These are phyloP conservation scores for Anarhynchus alexandrinus DNA, from an alignment of 2,113 vertebrate genomes.

Conservation along the genomic window DNA sequence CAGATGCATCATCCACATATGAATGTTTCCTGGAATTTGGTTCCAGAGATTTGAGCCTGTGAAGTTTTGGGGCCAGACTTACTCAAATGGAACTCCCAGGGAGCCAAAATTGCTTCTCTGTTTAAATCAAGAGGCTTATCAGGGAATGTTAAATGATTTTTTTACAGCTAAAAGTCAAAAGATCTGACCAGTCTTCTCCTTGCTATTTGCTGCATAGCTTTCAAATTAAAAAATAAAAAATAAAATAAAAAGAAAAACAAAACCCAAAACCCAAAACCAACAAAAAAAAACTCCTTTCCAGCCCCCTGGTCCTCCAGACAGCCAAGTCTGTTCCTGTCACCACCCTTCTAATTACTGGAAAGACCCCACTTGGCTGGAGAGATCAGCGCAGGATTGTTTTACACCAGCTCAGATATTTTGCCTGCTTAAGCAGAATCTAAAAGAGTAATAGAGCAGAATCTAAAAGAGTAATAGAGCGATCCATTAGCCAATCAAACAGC, in stretches of 20 bases:
- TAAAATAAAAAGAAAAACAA: no score
- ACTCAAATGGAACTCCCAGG: constrained; percentile 50
- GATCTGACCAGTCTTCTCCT: not conserved
- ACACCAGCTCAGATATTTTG: constrained; percentile 36
- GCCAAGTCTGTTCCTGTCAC: constrained; percentile 34
- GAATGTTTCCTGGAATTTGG: constrained; percentile 52
- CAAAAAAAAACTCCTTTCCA: not conserved
- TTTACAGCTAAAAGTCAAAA: constrained; percentile 48
- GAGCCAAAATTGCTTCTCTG: constrained; percentile 40
- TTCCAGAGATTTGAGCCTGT: constrained; percentile 58
- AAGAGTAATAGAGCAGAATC: constrained; percentile 11
- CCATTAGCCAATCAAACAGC: not conserved
- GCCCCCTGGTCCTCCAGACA: not conserved
- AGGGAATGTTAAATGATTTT: constrained; percentile 6
- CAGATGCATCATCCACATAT: constrained; percentile 52
- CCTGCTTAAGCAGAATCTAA: constrained; percentile 42
- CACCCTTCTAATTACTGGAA: constrained; percentile 57
- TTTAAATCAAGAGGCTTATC: constrained; percentile 57
- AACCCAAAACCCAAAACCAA: not conserved
- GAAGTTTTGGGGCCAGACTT: constrained; percentile 46
- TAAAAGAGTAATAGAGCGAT: not conserved
- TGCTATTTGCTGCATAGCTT: constrained; percentile 1
- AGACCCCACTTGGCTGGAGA: constrained; percentile 38
- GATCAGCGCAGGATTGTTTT: constrained; percentile 55
- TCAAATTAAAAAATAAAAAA: not conserved